Evolutionary conservation across 2,113 vertebrate genomes (phyloP), one percentile per base, ranked within the genome.

Genomic region (Manacus vitellinus): DNA sequence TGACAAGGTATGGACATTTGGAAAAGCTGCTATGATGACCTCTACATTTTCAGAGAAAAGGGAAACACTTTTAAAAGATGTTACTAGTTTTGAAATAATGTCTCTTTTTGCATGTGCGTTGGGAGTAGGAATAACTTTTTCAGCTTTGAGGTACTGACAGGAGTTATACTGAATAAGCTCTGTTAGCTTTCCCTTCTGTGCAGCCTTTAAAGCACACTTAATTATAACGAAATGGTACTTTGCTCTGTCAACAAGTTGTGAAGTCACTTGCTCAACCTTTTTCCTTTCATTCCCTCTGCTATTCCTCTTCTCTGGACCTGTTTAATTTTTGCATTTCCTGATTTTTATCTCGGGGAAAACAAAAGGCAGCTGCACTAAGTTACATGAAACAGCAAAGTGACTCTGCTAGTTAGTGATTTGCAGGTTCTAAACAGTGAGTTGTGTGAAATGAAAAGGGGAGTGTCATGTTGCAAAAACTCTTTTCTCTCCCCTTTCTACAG

Each of bases 401-500:
- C 62, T 89, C 95, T 82, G 94, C 81, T 97, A 95, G 96, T 75
- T 95, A 86, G 93, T 74, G 92, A 76, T 97, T 95, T 90, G 95
- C 81, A 88, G 92, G 94, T 97, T 95, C 83, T 75, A 76, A 92
- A 95, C 93, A 94, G 95, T 41, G 52, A 73, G 93, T 82, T 88
- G 94, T 97, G 95, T 97, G 97, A 97, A 94, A 81, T 65, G 74
- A 94, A 91, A 94, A 59, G 91, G 70, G 55, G 72, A 58, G 75
- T 76, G 92, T 97, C 95, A 41, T 92, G 89, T 94, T 92, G 95
- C 97, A 92, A 90, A 31, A 94, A 74, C 93, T 97, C 88, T 94
- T 96, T 93, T 96, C 93, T 95, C 85, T 91, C 77, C 72, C 74
- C 44, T 95, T 98, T 98, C 98, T 98, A 98, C 99, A 99, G 99